Evolutionary conservation across 2,888 invertebrate species (phyloP).

Genomic region (Rhamphomyia laevipes): DNA sequence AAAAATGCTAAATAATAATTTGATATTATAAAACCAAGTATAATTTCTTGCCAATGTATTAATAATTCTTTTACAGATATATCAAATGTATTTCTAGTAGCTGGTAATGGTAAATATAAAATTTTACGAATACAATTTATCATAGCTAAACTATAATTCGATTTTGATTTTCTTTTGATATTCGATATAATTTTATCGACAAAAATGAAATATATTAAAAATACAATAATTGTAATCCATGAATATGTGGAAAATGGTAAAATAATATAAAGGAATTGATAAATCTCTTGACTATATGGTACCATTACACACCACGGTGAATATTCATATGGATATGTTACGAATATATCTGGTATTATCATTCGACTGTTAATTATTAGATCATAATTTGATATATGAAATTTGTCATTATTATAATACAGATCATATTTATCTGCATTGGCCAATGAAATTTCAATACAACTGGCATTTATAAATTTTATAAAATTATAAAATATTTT

Average conservation of each 20-base stretch:
- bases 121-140: background rate
- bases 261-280: background rate
- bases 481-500: background rate
- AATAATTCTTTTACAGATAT: background rate
- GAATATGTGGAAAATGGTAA: background rate
- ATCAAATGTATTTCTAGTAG: background rate
- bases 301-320: background rate
- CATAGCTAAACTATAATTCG: background rate
- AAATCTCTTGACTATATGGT: background rate
- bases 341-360: background rate
- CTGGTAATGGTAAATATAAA: background rate
- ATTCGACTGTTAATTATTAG: background rate
- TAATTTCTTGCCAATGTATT: background rate
- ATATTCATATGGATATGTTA: background rate
- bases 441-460: background rate
- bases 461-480: background rate
- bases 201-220: background rate
- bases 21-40: background rate
- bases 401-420: too few relatives aligned
- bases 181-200: background rate
- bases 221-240: background rate
- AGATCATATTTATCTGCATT: too few relatives aligned
- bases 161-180: background rate
- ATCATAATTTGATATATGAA: too few relatives aligned
- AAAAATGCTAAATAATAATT: slow-evolving; percentile 1